Conservation (phyloP, 2,888 invertebrate genomes). For the Scaptodrosophila latifasciaeformis region DNA sequence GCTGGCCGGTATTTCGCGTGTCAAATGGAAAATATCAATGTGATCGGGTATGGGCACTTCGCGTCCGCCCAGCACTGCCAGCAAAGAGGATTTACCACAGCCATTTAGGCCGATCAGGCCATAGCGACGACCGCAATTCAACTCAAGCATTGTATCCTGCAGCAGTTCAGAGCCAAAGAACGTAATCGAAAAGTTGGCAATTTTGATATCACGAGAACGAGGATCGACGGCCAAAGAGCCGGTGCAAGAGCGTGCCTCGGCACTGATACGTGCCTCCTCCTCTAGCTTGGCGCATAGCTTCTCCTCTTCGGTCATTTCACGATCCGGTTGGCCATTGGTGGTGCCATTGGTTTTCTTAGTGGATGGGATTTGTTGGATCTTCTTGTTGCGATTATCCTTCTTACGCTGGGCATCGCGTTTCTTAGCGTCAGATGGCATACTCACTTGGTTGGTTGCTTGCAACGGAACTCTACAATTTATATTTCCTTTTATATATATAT, state of each 20-base stretch:
- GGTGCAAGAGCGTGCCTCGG: conserved; percentile 94
- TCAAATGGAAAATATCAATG: conserved; percentile 97
- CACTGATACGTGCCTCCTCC: conserved; percentile 92
- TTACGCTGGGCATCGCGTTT: conserved; percentile 98
- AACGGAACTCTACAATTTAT: conserved; percentile 15
- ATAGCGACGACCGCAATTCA: conserved; percentile 97
- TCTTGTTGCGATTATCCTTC: conserved; percentile 87
- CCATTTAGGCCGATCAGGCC: conserved; percentile 98
- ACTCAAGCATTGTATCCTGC: conserved; percentile 95
- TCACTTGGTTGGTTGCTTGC: too few relatives aligned
- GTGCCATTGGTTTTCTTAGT: conserved; percentile 76
- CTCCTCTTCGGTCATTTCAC: conserved; percentile 78
- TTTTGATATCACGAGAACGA: conserved; percentile 96
- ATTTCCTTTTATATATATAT: too few relatives aligned
- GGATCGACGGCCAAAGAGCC: conserved; percentile 97
- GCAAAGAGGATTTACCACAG: conserved; percentile 96
- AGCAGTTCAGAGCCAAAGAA: conserved; percentile 98
- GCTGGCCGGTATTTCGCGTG: conserved; percentile 98
- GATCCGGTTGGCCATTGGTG: conserved; percentile 78
- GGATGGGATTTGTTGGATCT: conserved; percentile 76
- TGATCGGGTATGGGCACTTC: conserved; percentile 97
- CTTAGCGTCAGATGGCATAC: conserved; percentile 99
- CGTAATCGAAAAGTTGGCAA: conserved; percentile 96
- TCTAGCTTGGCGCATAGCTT: conserved; percentile 90
- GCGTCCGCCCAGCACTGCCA: conserved; percentile 92